Conservation (phyloP, 2,888 invertebrate species). For the Agonopterix alstromeriana region DNA sequence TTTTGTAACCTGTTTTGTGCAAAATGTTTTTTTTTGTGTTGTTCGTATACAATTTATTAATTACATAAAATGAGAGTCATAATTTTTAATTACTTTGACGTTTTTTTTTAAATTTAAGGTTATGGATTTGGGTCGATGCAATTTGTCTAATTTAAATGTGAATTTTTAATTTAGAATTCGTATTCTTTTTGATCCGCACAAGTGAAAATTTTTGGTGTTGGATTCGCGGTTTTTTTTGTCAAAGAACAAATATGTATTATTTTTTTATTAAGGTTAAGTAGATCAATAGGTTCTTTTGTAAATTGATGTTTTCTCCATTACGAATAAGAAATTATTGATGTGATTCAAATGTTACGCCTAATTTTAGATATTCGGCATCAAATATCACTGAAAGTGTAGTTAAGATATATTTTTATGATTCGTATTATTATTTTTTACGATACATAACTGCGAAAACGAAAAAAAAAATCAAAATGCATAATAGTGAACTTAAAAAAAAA, state of each 20-base stretch:
- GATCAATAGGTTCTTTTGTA: background rate
- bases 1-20: conserved; percentile 1
- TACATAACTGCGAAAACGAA: no score
- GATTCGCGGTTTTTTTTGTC: no score
- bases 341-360: conserved; percentile 40
- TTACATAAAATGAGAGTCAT: conserved; percentile 11
- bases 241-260: no score
- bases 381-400: conserved; percentile 34
- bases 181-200: conserved; percentile 4
- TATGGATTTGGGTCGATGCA: conserved; percentile 34
- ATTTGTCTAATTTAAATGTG: conserved; percentile 25
- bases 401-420: conserved; percentile 7
- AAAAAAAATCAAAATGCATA: no score
- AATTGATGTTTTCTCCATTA: conserved; percentile 1
- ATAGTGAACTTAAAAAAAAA: no score
- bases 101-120: conserved; percentile 11
- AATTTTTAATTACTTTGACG: conserved; percentile 21
- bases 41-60: conserved; percentile 1
- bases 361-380: conserved; percentile 18
- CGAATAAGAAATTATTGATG: conserved; percentile 23
- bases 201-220: no score
- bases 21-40: conserved; percentile 12
- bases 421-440: no score
- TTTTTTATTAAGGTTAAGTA: no score
- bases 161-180: conserved; percentile 12